Evolutionary conservation across 2,888 invertebrate genomes (phyloP), one percentile per base, ranked within the genome.

Genomic region (Drosophila tanythrix): DNA sequence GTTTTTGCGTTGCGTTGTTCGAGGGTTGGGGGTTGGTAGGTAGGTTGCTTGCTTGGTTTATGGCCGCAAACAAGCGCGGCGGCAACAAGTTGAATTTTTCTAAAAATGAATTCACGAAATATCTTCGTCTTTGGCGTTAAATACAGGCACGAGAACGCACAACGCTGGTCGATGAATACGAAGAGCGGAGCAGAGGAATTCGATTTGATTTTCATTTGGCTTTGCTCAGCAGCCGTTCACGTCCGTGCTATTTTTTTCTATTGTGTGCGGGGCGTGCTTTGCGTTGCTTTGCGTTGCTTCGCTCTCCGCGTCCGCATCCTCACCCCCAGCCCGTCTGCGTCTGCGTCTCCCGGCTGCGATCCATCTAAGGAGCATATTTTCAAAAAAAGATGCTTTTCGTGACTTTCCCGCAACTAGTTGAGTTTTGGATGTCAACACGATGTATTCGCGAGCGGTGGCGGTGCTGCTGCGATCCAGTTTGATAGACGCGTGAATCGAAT

Each of bases 281-380:
- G 70, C 68, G 74, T 71, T 73, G 67, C 43, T 13, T 11, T n/a
- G 40, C n/a, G 21, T 25, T 79, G 70, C 66, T 77, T 67, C 71
- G 69, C 83, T 76, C 78, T 80, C 78, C 72, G 67, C 72, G 67
- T 70, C 46, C 33, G 43, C 57, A 43, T 55, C 62, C 35, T 18
- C 53, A 59, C 57, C 62, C 51, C 48, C 52, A 15, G 6, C 25
- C 40, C 60, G 73, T 64, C 68, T 68, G 25, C 68, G 57, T 60
- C 63, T 58, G 40, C 60, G 57, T 60, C 67, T 57, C 21, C 70
- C 70, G 71, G 69, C 82, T 72, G 70, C 78, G 90, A 87, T 90
- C 92, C 92, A 92, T 93, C 93, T 93, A 93, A 91, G 92, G 93
- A 91, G 91, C 92, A 93, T 92, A 93, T 92, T 92, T 91, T 89